These are phyloP conservation scores for Daubentonia madagascariensis DNA, from an alignment of 2,113 vertebrate species.

Conservation along the genomic window DNA sequence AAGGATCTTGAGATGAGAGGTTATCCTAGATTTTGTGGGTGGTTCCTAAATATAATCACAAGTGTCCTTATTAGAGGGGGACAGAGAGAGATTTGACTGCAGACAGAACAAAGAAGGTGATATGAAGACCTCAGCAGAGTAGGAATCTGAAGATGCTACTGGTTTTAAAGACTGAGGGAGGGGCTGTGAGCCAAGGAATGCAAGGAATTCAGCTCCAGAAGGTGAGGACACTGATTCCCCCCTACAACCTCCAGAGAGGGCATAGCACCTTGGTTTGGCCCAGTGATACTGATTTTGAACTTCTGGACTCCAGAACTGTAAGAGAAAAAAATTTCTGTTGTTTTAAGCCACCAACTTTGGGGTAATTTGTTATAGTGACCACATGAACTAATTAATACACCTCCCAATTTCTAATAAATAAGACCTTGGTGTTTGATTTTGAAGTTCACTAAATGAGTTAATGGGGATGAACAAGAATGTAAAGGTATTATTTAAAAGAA, in stretches of 20 bases:
- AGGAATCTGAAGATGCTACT: neutral
- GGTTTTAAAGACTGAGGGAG: neutral
- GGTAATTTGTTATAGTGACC: neutral
- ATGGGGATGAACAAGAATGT: neutral
- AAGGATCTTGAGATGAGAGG: neutral
- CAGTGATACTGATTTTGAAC: neutral
- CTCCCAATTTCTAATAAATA: neutral
- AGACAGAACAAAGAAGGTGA: neutral
- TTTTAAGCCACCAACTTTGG: neutral
- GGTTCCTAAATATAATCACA: neutral
- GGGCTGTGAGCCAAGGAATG: neutral
- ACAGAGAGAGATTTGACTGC: neutral
- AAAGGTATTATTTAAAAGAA: neutral
- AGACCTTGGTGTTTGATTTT: neutral
- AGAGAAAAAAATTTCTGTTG: neutral
- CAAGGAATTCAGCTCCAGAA: neutral
- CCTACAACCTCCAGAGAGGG: fast-evolving
- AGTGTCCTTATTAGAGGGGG: neutral
- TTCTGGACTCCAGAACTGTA: neutral
- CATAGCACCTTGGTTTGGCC: neutral
- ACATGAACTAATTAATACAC: neutral
- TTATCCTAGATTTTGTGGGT: neutral
- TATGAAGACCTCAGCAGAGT: neutral
- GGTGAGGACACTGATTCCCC: neutral
- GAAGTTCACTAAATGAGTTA: neutral